Conservation (phyloP, 2,113 vertebrate genomes). For the Burhinus oedicnemus region DNA sequence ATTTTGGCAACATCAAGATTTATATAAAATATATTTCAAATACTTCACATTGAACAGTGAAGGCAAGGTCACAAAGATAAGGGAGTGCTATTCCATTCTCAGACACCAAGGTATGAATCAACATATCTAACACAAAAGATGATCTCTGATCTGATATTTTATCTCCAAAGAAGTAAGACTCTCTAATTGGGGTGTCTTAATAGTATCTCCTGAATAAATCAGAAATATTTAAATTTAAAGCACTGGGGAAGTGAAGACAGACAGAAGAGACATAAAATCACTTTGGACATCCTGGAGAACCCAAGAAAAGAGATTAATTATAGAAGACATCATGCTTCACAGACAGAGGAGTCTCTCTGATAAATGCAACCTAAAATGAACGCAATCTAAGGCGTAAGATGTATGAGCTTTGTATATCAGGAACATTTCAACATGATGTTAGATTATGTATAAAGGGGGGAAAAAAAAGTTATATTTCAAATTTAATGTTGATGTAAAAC, state of each 20-base stretch:
- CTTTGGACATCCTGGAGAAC: neutral
- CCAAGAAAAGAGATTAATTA: neutral
- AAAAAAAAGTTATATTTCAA: neutral
- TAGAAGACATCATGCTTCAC: neutral
- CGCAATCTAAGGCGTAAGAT: neutral
- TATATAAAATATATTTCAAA: neutral
- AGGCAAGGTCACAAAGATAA: neutral
- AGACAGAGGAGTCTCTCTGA: neutral
- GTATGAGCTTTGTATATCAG: neutral
- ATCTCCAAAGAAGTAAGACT: neutral
- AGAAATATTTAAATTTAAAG: neutral
- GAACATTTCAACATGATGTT: neutral
- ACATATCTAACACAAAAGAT: neutral
- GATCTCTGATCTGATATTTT: neutral
- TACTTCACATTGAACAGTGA: neutral
- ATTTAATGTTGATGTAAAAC: neutral
- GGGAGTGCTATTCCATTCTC: neutral
- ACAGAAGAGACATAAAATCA: neutral
- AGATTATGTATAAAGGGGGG: neutral
- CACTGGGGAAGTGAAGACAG: neutral
- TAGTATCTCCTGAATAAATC: neutral
- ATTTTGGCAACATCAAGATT: neutral
- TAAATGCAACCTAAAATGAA: neutral
- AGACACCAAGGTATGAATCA: neutral
- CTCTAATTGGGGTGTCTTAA: neutral